phyloP scores from a whole-genome alignment of 2,888 invertebrate species.

The Anthophora plumipes region DNA sequence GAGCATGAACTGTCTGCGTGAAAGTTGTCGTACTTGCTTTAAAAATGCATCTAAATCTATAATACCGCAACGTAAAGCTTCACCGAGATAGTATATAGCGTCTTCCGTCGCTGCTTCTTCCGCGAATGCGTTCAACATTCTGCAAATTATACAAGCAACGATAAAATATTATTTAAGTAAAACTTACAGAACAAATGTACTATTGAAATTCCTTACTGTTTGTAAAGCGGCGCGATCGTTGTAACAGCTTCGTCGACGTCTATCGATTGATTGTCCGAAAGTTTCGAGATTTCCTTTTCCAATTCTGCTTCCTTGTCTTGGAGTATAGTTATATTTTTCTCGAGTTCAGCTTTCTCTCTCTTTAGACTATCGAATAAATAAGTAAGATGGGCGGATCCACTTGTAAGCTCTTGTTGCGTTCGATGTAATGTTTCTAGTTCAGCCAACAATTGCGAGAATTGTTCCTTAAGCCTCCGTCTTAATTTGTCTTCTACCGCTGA shows the following conservation, averaged over 20 bases:
- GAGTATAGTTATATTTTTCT: conserved; percentile 92
- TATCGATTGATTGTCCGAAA: conserved; percentile 92
- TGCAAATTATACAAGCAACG: conserved; percentile 81
- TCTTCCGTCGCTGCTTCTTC: conserved; percentile 99
- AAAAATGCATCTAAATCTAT: conserved; percentile 98
- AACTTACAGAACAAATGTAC: too few relatives aligned
- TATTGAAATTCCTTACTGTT: conserved; percentile 89
- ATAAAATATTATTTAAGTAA: not conserved
- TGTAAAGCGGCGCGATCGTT: conserved; percentile 97
- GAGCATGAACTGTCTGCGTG: conserved; percentile 97
- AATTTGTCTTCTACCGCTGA: conserved; percentile 98
- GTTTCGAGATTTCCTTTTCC: conserved; percentile 91
- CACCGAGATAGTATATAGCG: conserved; percentile 98
- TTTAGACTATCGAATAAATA: conserved; percentile 91
- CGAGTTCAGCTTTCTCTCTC: conserved; percentile 92
- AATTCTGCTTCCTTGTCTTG: conserved; percentile 95
- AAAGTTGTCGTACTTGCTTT: conserved; percentile 97
- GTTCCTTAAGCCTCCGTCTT: conserved; percentile 93
- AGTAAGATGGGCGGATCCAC: conserved; percentile 93
- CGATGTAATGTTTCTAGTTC: conserved; percentile 95
- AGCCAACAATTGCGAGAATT: conserved; percentile 95
- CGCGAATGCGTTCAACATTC: conserved; percentile 96
- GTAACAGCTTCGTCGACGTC: conserved; percentile 98
- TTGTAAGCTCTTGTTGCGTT: conserved; percentile 94
- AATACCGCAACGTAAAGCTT: conserved; percentile 95